phyloP scores from a whole-genome alignment of 1,140 invertebrate genomes.

The Microplitis demolitor region DNA sequence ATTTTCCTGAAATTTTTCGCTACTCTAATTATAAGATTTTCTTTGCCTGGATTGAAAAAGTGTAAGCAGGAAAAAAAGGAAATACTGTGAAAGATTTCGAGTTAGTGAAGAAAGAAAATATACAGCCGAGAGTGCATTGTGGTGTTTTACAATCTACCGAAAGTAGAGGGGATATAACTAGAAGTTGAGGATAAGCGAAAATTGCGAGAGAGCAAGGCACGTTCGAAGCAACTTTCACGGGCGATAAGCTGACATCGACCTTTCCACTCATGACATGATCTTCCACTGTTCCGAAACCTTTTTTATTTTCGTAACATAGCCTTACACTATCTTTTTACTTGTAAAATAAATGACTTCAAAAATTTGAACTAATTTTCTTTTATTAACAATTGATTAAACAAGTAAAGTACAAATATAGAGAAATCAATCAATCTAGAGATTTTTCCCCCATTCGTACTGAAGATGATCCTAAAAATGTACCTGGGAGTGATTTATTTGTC shows the following conservation, averaged over 20 bases:
- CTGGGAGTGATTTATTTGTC: too few species aligned
- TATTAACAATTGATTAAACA: neutral
- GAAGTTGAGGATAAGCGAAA: neutral
- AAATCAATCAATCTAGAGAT: too few species aligned
- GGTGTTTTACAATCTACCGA: neutral
- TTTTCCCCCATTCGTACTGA: too few species aligned
- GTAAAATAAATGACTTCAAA: neutral
- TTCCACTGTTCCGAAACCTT: neutral
- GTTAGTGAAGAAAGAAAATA: neutral
- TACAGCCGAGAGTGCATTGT: neutral
- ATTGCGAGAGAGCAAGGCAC: conserved; percentile 18
- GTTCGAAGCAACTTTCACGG: conserved; percentile 19
- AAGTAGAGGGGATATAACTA: conserved; percentile 1
- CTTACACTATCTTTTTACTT: neutral
- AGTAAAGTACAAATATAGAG: too few species aligned
- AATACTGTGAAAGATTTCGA: neutral
- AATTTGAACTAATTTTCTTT: neutral
- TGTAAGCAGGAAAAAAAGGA: neutral
- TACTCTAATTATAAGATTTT: neutral
- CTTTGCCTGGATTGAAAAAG: neutral
- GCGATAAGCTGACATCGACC: conserved; percentile 22
- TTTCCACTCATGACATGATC: neutral
- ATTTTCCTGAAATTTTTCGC: conserved; percentile 18
- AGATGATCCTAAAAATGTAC: too few species aligned
- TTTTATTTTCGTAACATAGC: neutral